These are phyloP conservation scores for Cerastis rubricosa DNA, from an alignment of 2,888 invertebrate genomes.

Conservation along the genomic window DNA sequence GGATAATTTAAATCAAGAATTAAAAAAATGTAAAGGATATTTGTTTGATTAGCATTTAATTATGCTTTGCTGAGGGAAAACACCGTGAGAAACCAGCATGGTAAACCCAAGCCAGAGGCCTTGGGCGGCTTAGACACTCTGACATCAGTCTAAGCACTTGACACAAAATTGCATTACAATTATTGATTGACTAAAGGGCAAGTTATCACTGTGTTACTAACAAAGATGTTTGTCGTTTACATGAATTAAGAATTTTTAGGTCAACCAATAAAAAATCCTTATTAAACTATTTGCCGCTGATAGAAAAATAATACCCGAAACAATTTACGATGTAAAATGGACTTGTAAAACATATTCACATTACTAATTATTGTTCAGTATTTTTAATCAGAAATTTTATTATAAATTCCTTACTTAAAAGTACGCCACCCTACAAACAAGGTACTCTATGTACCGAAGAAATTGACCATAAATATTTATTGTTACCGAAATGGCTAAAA, in stretches of 20 bases:
- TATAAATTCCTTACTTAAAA: background rate
- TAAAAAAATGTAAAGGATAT: background rate
- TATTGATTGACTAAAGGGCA: background rate
- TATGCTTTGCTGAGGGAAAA: no score
- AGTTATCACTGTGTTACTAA: background rate
- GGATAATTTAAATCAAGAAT: background rate
- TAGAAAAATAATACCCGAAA: background rate
- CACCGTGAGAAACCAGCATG: no score
- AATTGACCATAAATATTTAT: conserved; percentile 64
- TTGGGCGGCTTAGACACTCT: no score
- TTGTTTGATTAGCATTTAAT: background rate
- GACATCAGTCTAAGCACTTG: no score
- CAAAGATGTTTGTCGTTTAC: background rate
- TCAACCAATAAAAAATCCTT: background rate
- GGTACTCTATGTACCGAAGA: conserved; percentile 47
- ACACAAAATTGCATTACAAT: background rate
- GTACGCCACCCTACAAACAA: conserved; percentile 47
- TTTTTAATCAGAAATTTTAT: background rate
- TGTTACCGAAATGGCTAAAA: conserved; percentile 58
- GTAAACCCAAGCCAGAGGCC: no score
- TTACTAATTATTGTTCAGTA: background rate
- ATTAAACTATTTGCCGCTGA: background rate
- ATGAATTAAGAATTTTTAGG: background rate
- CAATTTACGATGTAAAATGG: background rate
- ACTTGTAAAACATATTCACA: background rate